Percentiles rank a stretch among this genome's conserved stretches.
These are phyloP conservation scores for Therioaphis trifolii DNA, from an alignment of 2,888 invertebrate species.

Conservation along the genomic window DNA sequence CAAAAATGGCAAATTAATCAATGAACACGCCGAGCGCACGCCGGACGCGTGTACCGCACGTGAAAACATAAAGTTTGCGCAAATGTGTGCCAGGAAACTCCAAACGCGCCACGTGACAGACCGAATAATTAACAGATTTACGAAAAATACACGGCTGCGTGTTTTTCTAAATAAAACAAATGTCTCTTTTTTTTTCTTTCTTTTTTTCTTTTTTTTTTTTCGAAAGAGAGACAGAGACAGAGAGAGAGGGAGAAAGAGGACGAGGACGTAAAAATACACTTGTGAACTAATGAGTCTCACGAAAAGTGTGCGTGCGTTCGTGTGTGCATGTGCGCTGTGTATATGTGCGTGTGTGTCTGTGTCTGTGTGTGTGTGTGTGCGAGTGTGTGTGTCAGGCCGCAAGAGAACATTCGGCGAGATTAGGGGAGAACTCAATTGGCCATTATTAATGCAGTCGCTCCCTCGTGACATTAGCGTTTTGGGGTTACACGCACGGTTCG, in stretches of 20 bases:
- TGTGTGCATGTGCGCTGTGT: too few species aligned
- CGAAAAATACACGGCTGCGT: neutral
- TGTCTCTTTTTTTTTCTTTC: neutral
- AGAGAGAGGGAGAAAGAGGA: too few species aligned
- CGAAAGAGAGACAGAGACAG: neutral
- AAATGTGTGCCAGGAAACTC: constrained; percentile 46
- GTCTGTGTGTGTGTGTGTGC: neutral
- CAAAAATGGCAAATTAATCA: constrained; percentile 56
- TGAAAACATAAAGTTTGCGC: neutral
- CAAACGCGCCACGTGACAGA: constrained; percentile 21
- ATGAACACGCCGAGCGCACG: neutral
- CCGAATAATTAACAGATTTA: constrained; percentile 33
- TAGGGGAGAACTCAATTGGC: constrained; percentile 50
- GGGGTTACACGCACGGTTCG: neutral
- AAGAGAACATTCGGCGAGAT: constrained; percentile 12
- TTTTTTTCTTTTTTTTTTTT: neutral
- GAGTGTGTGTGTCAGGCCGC: neutral
- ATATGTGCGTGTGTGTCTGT: constrained; percentile 1
- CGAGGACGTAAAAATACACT: constrained; percentile 35
- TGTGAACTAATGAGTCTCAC: constrained; percentile 15
- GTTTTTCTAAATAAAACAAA: constrained; percentile 45
- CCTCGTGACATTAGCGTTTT: constrained; percentile 28
- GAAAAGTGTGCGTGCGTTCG: neutral
- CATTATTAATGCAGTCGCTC: constrained; percentile 37
- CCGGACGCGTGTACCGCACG: neutral